These are phyloP conservation scores for Anthopleura xanthogrammica DNA, from an alignment of 92 coral and sea anemone genomes.

Conservation along the genomic window DNA sequence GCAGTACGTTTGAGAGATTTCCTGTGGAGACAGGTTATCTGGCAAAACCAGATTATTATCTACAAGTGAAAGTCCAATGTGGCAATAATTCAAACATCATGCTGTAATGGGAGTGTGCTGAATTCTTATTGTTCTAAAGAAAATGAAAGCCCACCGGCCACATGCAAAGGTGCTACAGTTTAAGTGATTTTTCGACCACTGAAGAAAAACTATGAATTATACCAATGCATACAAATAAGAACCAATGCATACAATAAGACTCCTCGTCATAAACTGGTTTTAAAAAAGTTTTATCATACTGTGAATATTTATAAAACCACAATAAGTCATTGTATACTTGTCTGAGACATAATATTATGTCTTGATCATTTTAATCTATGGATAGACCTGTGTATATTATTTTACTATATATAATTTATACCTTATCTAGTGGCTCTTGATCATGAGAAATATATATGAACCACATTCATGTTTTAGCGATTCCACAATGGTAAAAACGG, in stretches of 20 bases:
- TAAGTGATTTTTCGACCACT: not conserved
- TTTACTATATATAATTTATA: too few species aligned
- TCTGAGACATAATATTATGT: not conserved
- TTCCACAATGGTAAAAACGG: too few species aligned
- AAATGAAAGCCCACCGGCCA: not conserved
- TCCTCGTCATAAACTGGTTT: not conserved
- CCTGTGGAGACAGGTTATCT: conserved; percentile 14
- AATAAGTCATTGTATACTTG: not conserved
- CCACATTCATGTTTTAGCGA: too few species aligned
- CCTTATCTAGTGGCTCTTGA: too few species aligned
- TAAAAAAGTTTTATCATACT: not conserved
- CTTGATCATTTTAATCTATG: too few species aligned
- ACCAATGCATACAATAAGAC: not conserved
- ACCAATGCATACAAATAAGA: not conserved
- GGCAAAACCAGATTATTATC: conserved; percentile 1
- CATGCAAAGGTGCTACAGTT: too few species aligned
- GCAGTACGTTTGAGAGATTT: not conserved
- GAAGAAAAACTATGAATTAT: not conserved
- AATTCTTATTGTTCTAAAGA: not conserved
- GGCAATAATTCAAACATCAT: not conserved
- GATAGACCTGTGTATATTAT: too few species aligned
- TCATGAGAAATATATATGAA: too few species aligned
- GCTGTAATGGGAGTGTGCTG: not conserved
- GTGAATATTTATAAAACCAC: not conserved
- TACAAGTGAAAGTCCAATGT: not conserved